Conservation (phyloP, 2,888 invertebrate genomes). For the Eristalinus aeneus region DNA sequence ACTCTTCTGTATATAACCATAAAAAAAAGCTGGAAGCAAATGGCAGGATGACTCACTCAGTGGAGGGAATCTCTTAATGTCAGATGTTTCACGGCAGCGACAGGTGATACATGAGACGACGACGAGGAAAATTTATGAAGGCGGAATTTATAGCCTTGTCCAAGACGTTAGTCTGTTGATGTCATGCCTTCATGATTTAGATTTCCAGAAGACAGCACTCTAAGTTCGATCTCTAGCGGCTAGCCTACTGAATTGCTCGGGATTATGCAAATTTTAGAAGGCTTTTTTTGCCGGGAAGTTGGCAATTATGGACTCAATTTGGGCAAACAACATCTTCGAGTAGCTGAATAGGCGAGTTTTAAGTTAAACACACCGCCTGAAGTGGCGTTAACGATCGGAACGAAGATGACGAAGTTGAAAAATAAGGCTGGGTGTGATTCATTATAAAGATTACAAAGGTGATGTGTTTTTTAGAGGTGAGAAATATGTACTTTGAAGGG, state of each 20-base stretch:
- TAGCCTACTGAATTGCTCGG: not conserved
- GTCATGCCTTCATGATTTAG: constrained; percentile 13
- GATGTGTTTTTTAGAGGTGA: not conserved
- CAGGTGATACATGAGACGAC: constrained; percentile 36
- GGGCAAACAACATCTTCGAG: constrained; percentile 19
- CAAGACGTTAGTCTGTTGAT: not conserved
- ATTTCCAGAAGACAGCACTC: constrained; percentile 5
- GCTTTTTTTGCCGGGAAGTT: not conserved
- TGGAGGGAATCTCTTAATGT: constrained; percentile 43
- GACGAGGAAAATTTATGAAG: not conserved
- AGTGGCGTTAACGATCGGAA: constrained; percentile 7
- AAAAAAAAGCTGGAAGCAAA: constrained; percentile 8
- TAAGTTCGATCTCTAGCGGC: constrained; percentile 28
- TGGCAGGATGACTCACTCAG: constrained; percentile 46
- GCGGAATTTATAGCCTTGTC: constrained; percentile 21
- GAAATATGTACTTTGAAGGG: not conserved
- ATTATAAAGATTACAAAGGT: not conserved
- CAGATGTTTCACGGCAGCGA: constrained; percentile 44
- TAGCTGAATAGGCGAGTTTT: not conserved
- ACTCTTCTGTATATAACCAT: constrained; percentile 13
- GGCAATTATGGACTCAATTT: constrained; percentile 18
- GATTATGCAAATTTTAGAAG: not conserved
- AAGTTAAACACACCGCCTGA: not conserved
- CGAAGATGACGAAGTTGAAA: not conserved
- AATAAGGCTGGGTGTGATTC: not conserved